These are phyloP conservation scores for Agrochola lota DNA, from an alignment of 2,888 invertebrate genomes.

Conservation along the genomic window DNA sequence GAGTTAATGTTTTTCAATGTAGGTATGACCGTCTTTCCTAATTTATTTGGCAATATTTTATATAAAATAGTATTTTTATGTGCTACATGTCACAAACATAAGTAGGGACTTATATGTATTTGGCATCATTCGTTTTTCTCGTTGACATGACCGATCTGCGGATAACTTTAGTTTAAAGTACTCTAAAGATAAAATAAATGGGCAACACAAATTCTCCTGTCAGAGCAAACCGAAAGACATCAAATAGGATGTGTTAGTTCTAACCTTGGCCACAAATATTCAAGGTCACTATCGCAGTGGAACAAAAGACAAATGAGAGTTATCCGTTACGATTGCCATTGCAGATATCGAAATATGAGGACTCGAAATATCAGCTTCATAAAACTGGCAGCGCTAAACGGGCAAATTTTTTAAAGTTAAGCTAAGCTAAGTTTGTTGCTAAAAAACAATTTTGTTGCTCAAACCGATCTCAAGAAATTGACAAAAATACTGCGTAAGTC, in stretches of 20 bases:
- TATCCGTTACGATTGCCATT: constrained; percentile 15
- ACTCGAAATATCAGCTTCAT: too few relatives aligned
- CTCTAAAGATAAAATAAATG: background rate
- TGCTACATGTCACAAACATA: too few relatives aligned
- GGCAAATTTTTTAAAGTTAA: too few relatives aligned
- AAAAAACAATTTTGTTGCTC: too few relatives aligned
- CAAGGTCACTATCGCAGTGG: background rate
- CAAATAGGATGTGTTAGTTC: background rate
- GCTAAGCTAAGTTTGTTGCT: too few relatives aligned
- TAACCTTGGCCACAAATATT: background rate
- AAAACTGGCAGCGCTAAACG: too few relatives aligned
- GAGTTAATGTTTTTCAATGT: too few relatives aligned
- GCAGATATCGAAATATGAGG: constrained; percentile 10
- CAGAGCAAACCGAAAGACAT: background rate
- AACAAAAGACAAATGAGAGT: constrained; percentile 1
- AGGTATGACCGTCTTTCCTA: too few relatives aligned
- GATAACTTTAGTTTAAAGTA: background rate
- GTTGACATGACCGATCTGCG: constrained; percentile 17
- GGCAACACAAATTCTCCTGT: background rate
- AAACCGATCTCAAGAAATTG: too few relatives aligned
- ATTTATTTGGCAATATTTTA: too few relatives aligned
- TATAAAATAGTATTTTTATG: too few relatives aligned
- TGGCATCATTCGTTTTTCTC: constrained; percentile 6
- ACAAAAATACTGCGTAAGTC: too few relatives aligned
- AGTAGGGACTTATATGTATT: background rate